A percentile compares a stretch with the other conserved stretches of the same genome.
phyloP scores from a whole-genome alignment of 2,888 invertebrate species.

The Cataglyphis livida region DNA sequence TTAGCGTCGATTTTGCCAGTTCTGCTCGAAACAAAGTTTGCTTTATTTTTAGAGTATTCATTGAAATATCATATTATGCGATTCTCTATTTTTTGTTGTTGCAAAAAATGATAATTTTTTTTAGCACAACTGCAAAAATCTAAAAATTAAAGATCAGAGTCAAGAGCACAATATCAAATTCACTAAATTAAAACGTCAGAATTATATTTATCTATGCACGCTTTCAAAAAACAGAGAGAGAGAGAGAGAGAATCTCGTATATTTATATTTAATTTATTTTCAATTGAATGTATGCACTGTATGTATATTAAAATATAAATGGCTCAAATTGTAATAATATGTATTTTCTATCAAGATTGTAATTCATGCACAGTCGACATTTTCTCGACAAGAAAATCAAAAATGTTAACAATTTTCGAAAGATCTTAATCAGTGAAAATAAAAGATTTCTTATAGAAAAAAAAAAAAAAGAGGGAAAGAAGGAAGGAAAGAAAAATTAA shows the following conservation, averaged over 20 bases:
- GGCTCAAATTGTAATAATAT: background rate
- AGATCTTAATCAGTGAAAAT: background rate
- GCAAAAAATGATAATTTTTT: background rate
- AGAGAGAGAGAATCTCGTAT: background rate
- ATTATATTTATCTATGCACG: slow-evolving; percentile 4
- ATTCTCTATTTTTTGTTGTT: background rate
- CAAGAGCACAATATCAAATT: background rate
- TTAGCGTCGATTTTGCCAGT: slow-evolving; percentile 69
- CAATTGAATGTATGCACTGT: background rate
- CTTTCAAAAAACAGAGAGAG: background rate
- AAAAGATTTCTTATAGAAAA: background rate
- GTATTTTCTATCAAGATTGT: background rate
- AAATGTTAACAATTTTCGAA: background rate
- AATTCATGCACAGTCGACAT: background rate
- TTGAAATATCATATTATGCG: slow-evolving; percentile 46
- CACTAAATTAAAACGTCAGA: background rate
- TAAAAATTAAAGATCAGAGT: background rate
- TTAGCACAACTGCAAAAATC: background rate
- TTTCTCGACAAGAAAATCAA: background rate
- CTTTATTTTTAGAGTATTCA: slow-evolving; percentile 51
- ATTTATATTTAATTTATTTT: slow-evolving; percentile 31
- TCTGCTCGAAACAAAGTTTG: slow-evolving; percentile 63
- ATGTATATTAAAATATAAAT: background rate
- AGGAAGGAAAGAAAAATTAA: background rate
- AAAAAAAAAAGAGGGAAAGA: background rate